A percentile compares a stretch with the other conserved stretches of the same genome.
Evolutionary conservation across 2,888 invertebrate species (phyloP).

Genomic region (Platynereis dumerilii): DNA sequence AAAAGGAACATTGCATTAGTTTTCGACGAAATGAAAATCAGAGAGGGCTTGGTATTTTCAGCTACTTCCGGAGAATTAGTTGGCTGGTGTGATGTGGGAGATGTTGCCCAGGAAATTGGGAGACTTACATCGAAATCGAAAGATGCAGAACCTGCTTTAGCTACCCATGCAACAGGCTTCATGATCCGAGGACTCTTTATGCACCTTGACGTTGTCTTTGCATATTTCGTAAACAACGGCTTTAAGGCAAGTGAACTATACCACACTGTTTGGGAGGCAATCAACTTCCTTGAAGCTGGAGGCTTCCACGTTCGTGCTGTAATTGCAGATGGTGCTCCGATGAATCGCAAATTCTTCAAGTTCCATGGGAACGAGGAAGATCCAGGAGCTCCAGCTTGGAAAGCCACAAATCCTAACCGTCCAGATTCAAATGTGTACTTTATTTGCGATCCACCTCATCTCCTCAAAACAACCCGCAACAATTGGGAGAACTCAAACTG

Average conservation of each 20-base stretch:
- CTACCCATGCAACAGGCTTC: background rate
- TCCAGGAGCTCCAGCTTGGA: background rate
- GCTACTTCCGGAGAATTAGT: background rate
- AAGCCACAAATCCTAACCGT: background rate
- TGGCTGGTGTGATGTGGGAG: background rate
- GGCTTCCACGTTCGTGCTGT: background rate
- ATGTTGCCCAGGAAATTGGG: background rate
- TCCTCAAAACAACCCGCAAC: background rate
- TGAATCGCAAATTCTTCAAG: background rate
- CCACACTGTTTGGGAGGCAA: background rate
- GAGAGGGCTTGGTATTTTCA: background rate
- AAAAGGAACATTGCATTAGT: background rate
- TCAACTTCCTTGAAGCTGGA: background rate
- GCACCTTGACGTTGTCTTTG: background rate
- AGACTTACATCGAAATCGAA: background rate
- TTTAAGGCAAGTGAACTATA: background rate
- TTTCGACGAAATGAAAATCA: background rate
- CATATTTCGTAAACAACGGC: background rate
- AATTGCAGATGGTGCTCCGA: background rate
- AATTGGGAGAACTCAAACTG: background rate
- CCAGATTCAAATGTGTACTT: background rate
- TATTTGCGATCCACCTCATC: conserved; percentile 2
- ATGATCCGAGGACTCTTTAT: background rate
- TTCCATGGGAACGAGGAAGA: background rate
- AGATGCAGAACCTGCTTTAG: background rate